Conservation (phyloP, 2,888 invertebrate species). For the Lampropteryx suffumata region DNA sequence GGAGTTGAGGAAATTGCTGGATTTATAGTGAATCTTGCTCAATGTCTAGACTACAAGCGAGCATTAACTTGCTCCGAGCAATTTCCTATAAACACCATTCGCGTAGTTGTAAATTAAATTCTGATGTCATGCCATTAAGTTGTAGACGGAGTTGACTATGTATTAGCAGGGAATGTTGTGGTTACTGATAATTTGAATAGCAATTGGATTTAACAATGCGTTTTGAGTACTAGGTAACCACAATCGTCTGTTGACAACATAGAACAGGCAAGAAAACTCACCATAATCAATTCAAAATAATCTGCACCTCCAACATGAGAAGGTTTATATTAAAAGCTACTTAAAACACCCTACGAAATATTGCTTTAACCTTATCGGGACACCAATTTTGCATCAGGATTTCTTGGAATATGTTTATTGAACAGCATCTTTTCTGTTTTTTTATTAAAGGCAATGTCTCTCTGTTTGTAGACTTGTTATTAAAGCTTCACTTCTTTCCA, state of each 20-base stretch:
- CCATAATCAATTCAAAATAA: no score
- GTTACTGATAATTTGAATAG: constrained; percentile 42
- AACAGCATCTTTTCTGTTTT: no score
- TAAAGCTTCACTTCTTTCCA: no score
- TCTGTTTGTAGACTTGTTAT: no score
- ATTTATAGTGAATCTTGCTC: constrained; percentile 40
- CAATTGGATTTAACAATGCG: constrained; percentile 31
- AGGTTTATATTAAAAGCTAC: no score
- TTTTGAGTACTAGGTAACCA: neutral
- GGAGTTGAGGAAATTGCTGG: constrained; percentile 40
- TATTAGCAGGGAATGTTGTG: constrained; percentile 43
- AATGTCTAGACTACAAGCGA: constrained; percentile 22
- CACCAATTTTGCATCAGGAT: no score
- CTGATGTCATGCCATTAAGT: constrained; percentile 64
- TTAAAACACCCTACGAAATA: no score
- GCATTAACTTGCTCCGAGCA: constrained; percentile 39
- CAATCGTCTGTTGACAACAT: constrained; percentile 8
- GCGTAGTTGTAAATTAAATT: constrained; percentile 63
- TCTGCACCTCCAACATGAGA: no score
- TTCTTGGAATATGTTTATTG: no score
- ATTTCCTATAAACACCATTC: constrained; percentile 60
- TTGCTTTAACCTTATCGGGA: no score
- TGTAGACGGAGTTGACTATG: constrained; percentile 47
- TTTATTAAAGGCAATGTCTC: no score
- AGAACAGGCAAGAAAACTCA: neutral